phyloP scores from a whole-genome alignment of 2,888 invertebrate species.

The Drosophila putrida region DNA sequence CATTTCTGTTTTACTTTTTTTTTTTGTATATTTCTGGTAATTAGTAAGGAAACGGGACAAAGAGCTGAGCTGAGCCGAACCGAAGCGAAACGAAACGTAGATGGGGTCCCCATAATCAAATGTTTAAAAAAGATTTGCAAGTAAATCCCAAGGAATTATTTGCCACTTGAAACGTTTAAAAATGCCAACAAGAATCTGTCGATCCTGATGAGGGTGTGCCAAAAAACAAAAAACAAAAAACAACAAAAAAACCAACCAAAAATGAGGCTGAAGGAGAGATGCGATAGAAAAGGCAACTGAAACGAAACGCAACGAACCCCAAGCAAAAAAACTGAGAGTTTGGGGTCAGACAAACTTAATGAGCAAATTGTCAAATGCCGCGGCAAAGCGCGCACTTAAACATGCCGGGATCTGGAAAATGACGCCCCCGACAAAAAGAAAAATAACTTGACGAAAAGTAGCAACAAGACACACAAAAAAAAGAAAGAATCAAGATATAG shows the following conservation, averaged over 20 bases:
- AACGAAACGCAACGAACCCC: conserved; percentile 42
- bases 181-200: conserved; percentile 81
- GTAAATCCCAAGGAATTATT: conserved; percentile 81
- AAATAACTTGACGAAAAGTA: conserved; percentile 71
- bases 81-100: conserved; percentile 28
- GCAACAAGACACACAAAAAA: conserved; percentile 19
- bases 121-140: conserved; percentile 75
- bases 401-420: conserved; percentile 63
- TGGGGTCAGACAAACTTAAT: conserved; percentile 83
- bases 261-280: conserved; percentile 8
- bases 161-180: conserved; percentile 83
- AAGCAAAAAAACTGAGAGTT: conserved; percentile 23
- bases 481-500: conserved; percentile 6
- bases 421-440: conserved; percentile 48
- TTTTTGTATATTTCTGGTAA: conserved; percentile 55
- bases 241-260: conserved; percentile 1
- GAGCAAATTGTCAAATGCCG: conserved; percentile 84
- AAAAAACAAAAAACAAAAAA: conserved; percentile 10
- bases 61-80: conserved; percentile 12
- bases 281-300: conserved; percentile 31
- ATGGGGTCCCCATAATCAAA: conserved; percentile 66
- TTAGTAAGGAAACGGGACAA: conserved; percentile 63
- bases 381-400: conserved; percentile 79
- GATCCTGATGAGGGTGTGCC: conserved; percentile 69
- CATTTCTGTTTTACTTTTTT: neutral